phyloP scores from a whole-genome alignment of 2,113 vertebrate genomes.

The Myodes glareolus region DNA sequence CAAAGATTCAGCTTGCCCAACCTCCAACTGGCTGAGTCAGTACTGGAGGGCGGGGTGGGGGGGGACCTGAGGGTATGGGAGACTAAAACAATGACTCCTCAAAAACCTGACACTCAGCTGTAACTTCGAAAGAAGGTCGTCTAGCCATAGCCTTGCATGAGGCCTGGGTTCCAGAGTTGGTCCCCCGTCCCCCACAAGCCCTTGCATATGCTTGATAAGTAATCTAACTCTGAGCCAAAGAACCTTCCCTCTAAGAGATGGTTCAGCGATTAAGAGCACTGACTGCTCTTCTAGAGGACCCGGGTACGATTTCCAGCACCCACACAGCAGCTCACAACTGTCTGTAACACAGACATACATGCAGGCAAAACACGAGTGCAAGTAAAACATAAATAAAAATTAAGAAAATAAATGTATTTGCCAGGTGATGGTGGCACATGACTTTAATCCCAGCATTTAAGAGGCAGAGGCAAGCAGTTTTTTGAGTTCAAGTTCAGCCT shows the following conservation, averaged over 20 bases:
- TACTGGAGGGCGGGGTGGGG: too few species aligned
- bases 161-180: neutral
- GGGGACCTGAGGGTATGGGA: neutral
- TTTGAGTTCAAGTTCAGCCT: neutral
- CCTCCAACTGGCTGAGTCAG: slow-evolving; percentile 59
- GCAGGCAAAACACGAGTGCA: too few species aligned
- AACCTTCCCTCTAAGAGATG: neutral
- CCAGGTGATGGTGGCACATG: rapidly evolving
- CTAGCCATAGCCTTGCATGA: neutral
- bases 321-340: too few species aligned
- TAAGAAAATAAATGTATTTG: neutral
- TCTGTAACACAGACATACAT: too few species aligned
- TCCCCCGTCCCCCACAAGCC: neutral
- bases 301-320: too few species aligned
- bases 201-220: too few species aligned
- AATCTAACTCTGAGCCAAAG: neutral
- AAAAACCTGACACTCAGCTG: slow-evolving; percentile 13
- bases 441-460: neutral
- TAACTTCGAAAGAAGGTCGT: slow-evolving; percentile 5
- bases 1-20: slow-evolving; percentile 39
- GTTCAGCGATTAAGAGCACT: too few species aligned
- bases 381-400: too few species aligned
- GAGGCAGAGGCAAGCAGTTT: neutral
- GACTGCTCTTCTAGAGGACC: too few species aligned
- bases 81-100: slow-evolving; percentile 18